These are phyloP conservation scores for Daptonema setosum DNA, from an alignment of 2,888 invertebrate genomes.

Conservation along the genomic window DNA sequence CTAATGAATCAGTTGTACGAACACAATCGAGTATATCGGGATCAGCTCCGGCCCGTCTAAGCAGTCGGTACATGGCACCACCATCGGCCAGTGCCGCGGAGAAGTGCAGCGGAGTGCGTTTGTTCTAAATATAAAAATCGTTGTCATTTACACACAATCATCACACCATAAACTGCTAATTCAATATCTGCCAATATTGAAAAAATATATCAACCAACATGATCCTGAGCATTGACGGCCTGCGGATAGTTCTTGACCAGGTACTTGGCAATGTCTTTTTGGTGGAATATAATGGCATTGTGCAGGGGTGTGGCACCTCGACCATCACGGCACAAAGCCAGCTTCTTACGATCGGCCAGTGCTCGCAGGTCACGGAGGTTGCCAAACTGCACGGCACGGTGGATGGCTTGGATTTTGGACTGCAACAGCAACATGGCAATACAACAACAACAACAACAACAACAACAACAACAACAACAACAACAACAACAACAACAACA, in stretches of 20 bases:
- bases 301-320: slow-evolving; percentile 21
- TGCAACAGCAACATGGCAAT: no score
- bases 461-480: no score
- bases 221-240: slow-evolving; percentile 29
- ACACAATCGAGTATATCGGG: slow-evolving; percentile 39
- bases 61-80: slow-evolving; percentile 39
- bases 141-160: background rate
- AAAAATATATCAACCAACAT: slow-evolving; percentile 14
- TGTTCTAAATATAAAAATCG: slow-evolving; percentile 35
- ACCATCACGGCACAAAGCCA: slow-evolving; percentile 28
- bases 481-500: no score
- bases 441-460: no score
- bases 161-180: background rate
- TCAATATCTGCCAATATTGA: background rate
- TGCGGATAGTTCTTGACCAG: slow-evolving; percentile 34
- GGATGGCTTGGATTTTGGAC: slow-evolving; percentile 29
- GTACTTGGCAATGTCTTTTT: slow-evolving; percentile 55
- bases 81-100: slow-evolving; percentile 41
- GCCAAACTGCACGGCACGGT: slow-evolving; percentile 31
- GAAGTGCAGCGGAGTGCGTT: slow-evolving; percentile 46
- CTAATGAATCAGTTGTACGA: slow-evolving; percentile 8
- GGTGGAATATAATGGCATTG: slow-evolving; percentile 40
- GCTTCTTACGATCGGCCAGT: slow-evolving; percentile 34
- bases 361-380: slow-evolving; percentile 31
- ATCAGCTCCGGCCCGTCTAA: slow-evolving; percentile 43